Evolutionary conservation across 2,888 invertebrate species (phyloP), one percentile per base, ranked within the genome.

Genomic region (Panzeria rudis): DNA sequence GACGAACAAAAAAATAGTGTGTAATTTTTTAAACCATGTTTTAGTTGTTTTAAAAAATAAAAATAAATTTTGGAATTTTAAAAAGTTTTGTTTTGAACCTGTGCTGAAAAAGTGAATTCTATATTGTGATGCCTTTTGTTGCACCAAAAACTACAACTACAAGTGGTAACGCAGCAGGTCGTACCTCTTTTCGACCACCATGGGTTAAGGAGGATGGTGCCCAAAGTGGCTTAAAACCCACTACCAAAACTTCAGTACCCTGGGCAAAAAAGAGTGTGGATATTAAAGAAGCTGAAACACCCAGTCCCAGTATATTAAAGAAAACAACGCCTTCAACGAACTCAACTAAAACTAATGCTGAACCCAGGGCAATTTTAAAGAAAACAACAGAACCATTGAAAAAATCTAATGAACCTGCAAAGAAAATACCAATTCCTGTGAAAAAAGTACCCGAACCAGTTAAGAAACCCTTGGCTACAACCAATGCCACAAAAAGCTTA

Each of bases 131-230:
- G 92, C 92, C 92, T 77, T 91, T 92, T 82, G 92, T 91, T 82
- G 89, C 91, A 73, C 90, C 91, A 66, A 91, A 90, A 86, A 84
- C 89, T 17, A 87, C 88, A 20, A 88, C 90, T 44, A 88, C 87
- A n/a, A 88, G 89, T 59, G 25, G 64, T 38, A 80, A 73, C 69
- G 88, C 88, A 76, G 81, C 87, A 13, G 89, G 88, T n/a, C 94
- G 95, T 83, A 94, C 95, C 80, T 94, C 95, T 75, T 95, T 95
- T 91, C 93, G 95, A 78, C 95, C 95, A 59, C 95, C 95, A 78
- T 95, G 95, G 94, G 95, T 95, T 62, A 95, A 95, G 89, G 95
- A 91, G 15, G 91, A 91, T 86, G 90, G 87, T 29, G 87, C 94
- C 93, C 11, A 93, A 93, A 90, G 94, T 83, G 83, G 85, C 7